phyloP scores from a whole-genome alignment of 2,797 vertebrate genomes.

The Sebastes variabilis region DNA sequence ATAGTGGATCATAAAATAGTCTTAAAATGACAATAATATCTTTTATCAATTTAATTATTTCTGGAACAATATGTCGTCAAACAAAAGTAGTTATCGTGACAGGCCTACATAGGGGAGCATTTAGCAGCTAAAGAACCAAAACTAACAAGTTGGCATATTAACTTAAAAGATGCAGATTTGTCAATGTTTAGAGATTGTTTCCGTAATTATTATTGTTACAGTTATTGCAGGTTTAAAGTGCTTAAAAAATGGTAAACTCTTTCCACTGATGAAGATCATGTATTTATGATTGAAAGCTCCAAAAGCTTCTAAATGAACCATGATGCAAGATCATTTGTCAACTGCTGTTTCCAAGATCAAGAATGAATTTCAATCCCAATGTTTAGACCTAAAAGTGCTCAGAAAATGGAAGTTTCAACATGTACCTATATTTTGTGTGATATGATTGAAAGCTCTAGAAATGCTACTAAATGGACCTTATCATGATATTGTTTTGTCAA shows the following conservation, averaged over 20 bases:
- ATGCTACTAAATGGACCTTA: not conserved
- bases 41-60: no score
- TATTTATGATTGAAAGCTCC: not conserved
- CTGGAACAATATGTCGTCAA: no score
- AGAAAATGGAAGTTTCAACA: not conserved
- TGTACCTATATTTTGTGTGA: not conserved
- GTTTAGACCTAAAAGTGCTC: accelerated
- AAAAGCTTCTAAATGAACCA: not conserved
- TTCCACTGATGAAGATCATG: not conserved
- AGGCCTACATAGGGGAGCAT: no score
- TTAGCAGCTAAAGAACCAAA: not conserved
- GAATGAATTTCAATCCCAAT: not conserved
- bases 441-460: not conserved
- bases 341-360: not conserved
- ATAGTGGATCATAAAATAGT: no score
- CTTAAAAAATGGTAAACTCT: not conserved
- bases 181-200: not conserved
- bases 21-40: no score
- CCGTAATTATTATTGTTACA: not conserved
- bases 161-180: not conserved
- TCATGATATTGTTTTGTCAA: not conserved
- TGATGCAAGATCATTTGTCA: not conserved
- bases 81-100: no score
- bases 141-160: not conserved
- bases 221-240: not conserved